These are phyloP conservation scores for Chloroclystis v-ata DNA, from an alignment of 2,888 invertebrate species.

Conservation along the genomic window DNA sequence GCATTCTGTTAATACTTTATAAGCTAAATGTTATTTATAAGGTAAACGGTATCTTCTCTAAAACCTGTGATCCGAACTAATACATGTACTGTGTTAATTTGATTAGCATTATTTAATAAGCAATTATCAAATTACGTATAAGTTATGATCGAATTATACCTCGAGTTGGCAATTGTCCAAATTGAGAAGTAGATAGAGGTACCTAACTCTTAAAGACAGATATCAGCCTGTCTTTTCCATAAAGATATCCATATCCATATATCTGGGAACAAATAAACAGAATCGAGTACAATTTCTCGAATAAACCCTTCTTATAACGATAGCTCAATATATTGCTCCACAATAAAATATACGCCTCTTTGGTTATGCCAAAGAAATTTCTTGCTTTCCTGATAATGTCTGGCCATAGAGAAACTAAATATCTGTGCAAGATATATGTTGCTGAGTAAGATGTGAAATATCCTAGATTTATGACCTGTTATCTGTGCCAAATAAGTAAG, in stretches of 20 bases:
- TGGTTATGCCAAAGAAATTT: conserved; percentile 17
- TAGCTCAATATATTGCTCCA: conserved; percentile 35
- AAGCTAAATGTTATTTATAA: conserved; percentile 25
- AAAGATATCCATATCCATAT: background rate
- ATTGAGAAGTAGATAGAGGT: too few species aligned
- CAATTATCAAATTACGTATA: too few species aligned
- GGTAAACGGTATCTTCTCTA: too few species aligned
- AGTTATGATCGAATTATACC: too few species aligned
- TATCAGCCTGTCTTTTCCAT: background rate
- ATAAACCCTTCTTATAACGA: conserved; percentile 39
- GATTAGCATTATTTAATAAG: too few species aligned
- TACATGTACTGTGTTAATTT: too few species aligned
- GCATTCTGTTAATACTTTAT: conserved; percentile 35
- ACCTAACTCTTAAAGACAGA: background rate
- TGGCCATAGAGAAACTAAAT: conserved; percentile 14
- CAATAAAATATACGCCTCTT: conserved; percentile 23
- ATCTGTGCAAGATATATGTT: conserved; percentile 10
- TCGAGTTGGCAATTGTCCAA: too few species aligned
- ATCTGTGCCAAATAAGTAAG: background rate
- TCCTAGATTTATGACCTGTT: conserved; percentile 8
- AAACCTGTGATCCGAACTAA: background rate
- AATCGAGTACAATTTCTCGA: conserved; percentile 23
- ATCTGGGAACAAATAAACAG: conserved; percentile 14
- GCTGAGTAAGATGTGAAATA: conserved; percentile 2
- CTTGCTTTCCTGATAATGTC: conserved; percentile 23